These are phyloP conservation scores for Linnaemya tessellans DNA, from an alignment of 2,888 invertebrate species.

Conservation along the genomic window DNA sequence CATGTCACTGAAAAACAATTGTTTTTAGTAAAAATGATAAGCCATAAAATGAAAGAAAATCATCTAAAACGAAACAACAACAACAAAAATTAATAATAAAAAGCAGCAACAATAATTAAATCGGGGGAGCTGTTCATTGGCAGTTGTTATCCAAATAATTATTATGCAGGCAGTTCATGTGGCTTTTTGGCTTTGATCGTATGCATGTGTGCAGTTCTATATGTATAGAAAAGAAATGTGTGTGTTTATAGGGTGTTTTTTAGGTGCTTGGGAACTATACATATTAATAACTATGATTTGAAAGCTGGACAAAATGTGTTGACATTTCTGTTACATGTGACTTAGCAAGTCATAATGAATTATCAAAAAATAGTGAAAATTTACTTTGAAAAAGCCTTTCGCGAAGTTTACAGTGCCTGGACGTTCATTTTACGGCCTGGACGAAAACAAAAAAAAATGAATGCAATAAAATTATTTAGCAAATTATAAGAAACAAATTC, in stretches of 20 bases:
- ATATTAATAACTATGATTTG: too few species aligned
- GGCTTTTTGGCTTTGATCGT: neutral
- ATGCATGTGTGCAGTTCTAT: neutral
- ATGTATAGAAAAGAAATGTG: neutral
- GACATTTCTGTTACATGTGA: too few species aligned
- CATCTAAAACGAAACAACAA: conserved; percentile 29
- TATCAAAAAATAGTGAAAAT: too few species aligned
- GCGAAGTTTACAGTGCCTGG: too few species aligned
- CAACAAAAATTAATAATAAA: conserved; percentile 8
- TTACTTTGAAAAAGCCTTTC: too few species aligned
- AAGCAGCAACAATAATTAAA: conserved; percentile 45
- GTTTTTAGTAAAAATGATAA: conserved; percentile 35
- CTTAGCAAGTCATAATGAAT: too few species aligned
- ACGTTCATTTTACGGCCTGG: too few species aligned
- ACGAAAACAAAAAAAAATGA: too few species aligned
- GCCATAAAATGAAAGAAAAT: conserved; percentile 29
- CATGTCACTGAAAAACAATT: conserved; percentile 49
- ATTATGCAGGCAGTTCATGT: conserved; percentile 39
- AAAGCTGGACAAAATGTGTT: too few species aligned
- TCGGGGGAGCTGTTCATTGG: conserved; percentile 27
- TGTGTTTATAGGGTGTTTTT: neutral
- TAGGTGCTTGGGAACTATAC: too few species aligned
- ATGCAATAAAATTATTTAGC: too few species aligned
- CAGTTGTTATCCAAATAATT: conserved; percentile 18
- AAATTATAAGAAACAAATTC: too few species aligned